Conservation (phyloP, 2,113 vertebrate species). For the Rhipidura dahli region DNA sequence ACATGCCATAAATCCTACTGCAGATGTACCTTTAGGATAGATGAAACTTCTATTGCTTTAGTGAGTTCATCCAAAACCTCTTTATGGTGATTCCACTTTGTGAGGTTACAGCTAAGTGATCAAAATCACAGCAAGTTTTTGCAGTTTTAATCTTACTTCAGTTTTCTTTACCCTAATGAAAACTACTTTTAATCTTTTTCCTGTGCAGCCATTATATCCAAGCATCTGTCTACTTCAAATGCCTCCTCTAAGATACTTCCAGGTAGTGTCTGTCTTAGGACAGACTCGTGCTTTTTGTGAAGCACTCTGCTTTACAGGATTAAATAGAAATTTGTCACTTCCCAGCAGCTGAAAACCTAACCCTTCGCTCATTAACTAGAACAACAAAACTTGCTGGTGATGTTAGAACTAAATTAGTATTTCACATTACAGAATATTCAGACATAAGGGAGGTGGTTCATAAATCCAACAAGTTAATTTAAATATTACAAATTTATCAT, state of each 20-base stretch:
- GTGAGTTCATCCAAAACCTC: conserved; percentile 21
- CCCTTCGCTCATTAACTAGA: not conserved
- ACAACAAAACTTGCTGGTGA: not conserved
- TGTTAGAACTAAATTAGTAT: not conserved
- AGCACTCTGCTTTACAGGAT: not conserved
- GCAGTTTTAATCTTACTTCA: not conserved
- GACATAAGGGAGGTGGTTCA: not conserved
- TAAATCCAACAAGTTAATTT: not conserved
- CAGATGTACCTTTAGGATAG: not conserved
- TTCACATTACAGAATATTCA: not conserved
- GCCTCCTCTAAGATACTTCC: not conserved
- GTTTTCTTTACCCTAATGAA: not conserved
- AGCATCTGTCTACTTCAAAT: not conserved
- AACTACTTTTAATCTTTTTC: not conserved
- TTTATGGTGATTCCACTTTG: not conserved
- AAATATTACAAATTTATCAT: not conserved
- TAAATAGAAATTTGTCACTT: not conserved
- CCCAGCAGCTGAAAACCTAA: not conserved
- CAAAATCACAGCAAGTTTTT: not conserved
- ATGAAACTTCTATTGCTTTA: not conserved
- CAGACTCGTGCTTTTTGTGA: not conserved
- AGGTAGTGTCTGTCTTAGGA: not conserved
- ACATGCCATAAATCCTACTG: not conserved
- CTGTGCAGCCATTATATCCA: not conserved
- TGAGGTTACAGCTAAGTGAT: not conserved